Conservation (phyloP, 1,140 invertebrate genomes). For the Solenopsis fugax region DNA sequence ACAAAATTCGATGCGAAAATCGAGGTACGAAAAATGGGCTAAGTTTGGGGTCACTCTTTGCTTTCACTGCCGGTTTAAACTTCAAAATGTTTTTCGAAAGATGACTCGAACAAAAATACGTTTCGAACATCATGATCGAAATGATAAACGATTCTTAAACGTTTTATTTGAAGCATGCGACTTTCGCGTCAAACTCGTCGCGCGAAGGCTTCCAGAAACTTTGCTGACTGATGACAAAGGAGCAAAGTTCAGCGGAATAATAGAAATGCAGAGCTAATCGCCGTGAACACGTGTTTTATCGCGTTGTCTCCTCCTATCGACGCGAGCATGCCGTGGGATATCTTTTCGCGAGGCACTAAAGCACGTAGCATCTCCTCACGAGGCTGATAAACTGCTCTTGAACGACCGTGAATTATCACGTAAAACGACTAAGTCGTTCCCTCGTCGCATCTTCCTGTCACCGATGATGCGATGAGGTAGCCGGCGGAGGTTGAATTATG, state of each 20-base stretch:
- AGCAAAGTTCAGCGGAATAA: slow-evolving; percentile 13
- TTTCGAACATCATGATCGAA: neutral
- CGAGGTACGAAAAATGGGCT: too few species aligned
- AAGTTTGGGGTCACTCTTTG: too few species aligned
- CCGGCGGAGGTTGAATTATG: slow-evolving; percentile 46
- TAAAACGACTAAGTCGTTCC: slow-evolving; percentile 23
- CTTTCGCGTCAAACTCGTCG: neutral
- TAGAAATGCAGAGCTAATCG: slow-evolving; percentile 65
- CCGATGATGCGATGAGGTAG: slow-evolving; percentile 31
- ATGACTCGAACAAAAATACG: neutral
- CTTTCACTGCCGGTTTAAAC: neutral
- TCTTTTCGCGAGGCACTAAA: slow-evolving; percentile 45
- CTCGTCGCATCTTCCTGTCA: neutral
- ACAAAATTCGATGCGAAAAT: too few species aligned
- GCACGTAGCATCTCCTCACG: slow-evolving; percentile 45
- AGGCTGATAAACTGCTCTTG: slow-evolving; percentile 49
- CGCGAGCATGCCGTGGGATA: slow-evolving; percentile 67
- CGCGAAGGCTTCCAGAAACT: neutral
- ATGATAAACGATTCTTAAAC: neutral
- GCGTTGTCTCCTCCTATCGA: slow-evolving; percentile 61
- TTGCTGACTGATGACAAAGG: slow-evolving; percentile 16
- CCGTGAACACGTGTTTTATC: slow-evolving; percentile 71
- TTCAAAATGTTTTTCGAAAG: neutral
- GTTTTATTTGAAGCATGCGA: neutral
- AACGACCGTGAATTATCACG: slow-evolving; percentile 64